Evolutionary conservation across 2,113 vertebrate genomes (phyloP), one percentile per base, ranked within the genome.

Genomic region (Cinclus mexicanus): DNA sequence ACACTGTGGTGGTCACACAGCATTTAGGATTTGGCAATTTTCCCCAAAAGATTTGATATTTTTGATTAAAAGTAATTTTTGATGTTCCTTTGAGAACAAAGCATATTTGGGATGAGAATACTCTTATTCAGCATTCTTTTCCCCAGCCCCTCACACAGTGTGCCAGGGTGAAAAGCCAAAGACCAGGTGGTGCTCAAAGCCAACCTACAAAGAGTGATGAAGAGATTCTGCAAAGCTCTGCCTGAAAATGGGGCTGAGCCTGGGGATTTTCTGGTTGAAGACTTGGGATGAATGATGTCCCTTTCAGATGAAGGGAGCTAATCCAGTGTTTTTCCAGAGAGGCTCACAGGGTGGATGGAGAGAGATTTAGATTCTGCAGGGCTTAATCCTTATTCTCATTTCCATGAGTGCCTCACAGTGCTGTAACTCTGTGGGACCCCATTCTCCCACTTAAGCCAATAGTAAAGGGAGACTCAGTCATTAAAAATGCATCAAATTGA

Each of bases 331-430:
- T 88, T 80, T 96, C 71, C 10, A 3, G 74, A 90, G 90, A 59
- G 41, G 44, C 78, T 94, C 83, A 16, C 0, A 0, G 85, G 35
- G 56, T 90, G 74, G 44, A 56, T 87, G 94, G 87, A 63, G 82
- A 19, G 81, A 94, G 95, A 88, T 96, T 94, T 93, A 57, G 69
- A 56, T 91, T 84, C 91, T 90, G 70, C 82, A 72, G 88, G 67
- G 85, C 25, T 95, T 93, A 87, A 79, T 91, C 57, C 84, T 91
- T 91, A 70, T 84, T 87, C 93, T 93, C 78, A 89, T 96, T 94
- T 89, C 64, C 78, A 25, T 71, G 74, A 88, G 74, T 49, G 24
- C 77, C 70, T 86, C 56, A 39, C 33, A 33, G 44, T 4, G 1
- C 29, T 56, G n/a, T 50, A 57, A 52, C 72, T 94, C 89, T 23